Base-by-base conservation (phyloP, 2,888 invertebrate genomes). In the Formica aserva region DNA sequence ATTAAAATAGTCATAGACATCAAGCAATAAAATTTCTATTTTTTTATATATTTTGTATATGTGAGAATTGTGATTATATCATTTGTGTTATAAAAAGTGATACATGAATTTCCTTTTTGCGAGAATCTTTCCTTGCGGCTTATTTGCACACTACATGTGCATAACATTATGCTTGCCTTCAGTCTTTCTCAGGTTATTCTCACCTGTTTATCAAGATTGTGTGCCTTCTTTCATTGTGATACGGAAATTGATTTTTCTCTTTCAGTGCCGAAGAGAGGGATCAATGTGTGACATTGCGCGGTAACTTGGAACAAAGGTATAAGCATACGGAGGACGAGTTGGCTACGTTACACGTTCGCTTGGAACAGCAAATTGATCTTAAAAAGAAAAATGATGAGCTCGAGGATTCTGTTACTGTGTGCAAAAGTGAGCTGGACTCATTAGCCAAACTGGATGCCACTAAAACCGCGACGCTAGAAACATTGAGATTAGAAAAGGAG, bases 241-340 rank as follows among this genome's bases (percentile, higher is more conserved):
- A 2, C 32, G 29, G 9, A 72, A 55, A 45, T 60, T 45, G 18
- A n/a, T 18, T 45, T 60, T 26, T 22, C 0, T 52, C 81, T 89
- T 91, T 62, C 84, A 95, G 95, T 45, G 92, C 92, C 0, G 93
- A 94, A 69, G 94, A 95, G 84, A 92, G 94, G 76, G 94, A 94
- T 83, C 92, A 93, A 76, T 95, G 94, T 78, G 89, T 93, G 18
- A 93, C 92, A 1, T 84, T 91, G 26, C 90, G 92, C 32, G 92
- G 89, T 67, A 91, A 89, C 38, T 84, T 92, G 11, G 91, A 94
- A 55, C 89, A 92, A 45, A 92, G 91, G 18, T 90, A 91, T 55
- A 94, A 93, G 74, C 88, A 83, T 9, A 86, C 91, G 0, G 92
- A 94, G 66, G 91, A 93, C 45, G 93, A 94, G 35, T 74, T 91